Evolutionary conservation across 2,888 invertebrate species (phyloP).

Genomic region (Scaptomyza tumidula): DNA sequence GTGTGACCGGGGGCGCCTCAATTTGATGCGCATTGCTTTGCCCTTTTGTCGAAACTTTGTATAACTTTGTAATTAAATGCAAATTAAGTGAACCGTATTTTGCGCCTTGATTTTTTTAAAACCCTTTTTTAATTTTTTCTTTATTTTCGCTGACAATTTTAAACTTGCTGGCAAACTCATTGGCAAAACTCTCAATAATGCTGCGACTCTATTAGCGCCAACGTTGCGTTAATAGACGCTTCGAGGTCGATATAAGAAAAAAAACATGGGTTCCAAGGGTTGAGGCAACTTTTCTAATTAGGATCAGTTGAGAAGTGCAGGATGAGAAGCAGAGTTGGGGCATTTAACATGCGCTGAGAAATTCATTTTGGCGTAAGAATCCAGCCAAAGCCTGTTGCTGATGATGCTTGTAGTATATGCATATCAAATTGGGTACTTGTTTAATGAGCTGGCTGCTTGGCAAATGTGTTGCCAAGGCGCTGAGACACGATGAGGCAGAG

Average conservation of each 20-base stretch:
- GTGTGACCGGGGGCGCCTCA: constrained; percentile 19
- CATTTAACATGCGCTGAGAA: constrained; percentile 16
- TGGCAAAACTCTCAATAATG: constrained; percentile 62
- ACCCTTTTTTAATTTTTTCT: constrained; percentile 11
- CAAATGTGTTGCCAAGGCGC: constrained; percentile 37
- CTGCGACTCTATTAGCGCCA: constrained; percentile 63
- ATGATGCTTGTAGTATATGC: constrained; percentile 24
- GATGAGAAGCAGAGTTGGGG: background rate
- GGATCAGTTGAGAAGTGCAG: constrained; percentile 34
- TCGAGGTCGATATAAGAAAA: constrained; percentile 1
- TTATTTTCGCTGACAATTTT: constrained; percentile 54
- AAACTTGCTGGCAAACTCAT: constrained; percentile 58
- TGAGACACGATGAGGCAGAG: background rate
- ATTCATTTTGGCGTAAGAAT: constrained; percentile 11
- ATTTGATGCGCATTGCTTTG: constrained; percentile 20
- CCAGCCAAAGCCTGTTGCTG: constrained; percentile 28
- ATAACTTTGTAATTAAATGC: constrained; percentile 75
- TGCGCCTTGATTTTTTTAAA: constrained; percentile 55
- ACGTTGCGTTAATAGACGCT: constrained; percentile 61
- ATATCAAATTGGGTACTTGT: constrained; percentile 45
- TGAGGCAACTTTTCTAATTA: constrained; percentile 74
- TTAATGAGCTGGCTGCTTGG: constrained; percentile 39
- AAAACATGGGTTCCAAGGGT: constrained; percentile 17
- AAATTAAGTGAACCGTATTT: constrained; percentile 73
- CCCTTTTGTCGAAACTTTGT: constrained; percentile 25